Percentiles rank a stretch among this genome's conserved stretches.
Evolutionary conservation across 2,113 vertebrate genomes (phyloP).

Genomic region (Psephotus haematonotus): DNA sequence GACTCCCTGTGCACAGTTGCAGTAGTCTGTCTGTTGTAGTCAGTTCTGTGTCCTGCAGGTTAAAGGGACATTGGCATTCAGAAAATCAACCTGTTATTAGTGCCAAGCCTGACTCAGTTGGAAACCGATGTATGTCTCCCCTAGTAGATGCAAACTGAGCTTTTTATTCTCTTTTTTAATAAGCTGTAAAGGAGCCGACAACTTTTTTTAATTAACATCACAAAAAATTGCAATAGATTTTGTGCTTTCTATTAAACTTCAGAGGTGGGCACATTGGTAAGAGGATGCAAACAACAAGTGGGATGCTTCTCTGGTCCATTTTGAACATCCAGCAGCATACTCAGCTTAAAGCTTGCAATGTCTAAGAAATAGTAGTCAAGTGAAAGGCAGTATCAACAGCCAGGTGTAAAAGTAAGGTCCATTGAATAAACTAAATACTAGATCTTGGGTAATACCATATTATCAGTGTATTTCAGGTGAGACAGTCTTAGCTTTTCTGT

Average conservation of each 20-base stretch:
- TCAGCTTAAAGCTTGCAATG: not conserved
- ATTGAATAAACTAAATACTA: not conserved
- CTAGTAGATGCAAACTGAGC: not conserved
- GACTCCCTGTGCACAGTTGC: not conserved
- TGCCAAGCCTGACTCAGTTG: not conserved
- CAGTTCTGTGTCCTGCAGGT: not conserved
- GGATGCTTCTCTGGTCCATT: not conserved
- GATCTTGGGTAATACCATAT: not conserved
- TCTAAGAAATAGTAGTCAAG: not conserved
- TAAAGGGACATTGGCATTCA: not conserved
- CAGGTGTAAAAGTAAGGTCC: not conserved
- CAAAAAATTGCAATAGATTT: fast-evolving
- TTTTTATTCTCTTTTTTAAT: not conserved
- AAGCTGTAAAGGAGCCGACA: not conserved
- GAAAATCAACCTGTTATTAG: not conserved
- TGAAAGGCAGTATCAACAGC: not conserved
- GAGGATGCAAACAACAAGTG: not conserved
- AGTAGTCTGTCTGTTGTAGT: not conserved
- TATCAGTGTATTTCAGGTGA: not conserved
- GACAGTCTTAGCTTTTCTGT: not conserved
- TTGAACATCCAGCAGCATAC: not conserved
- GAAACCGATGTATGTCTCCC: not conserved
- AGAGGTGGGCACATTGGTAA: not conserved
- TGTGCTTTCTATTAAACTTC: not conserved
- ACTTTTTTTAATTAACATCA: not conserved